Percentiles rank a stretch among this genome's conserved stretches.
Conservation (phyloP, 1,140 invertebrate genomes). For the Drosophila oshimai region DNA sequence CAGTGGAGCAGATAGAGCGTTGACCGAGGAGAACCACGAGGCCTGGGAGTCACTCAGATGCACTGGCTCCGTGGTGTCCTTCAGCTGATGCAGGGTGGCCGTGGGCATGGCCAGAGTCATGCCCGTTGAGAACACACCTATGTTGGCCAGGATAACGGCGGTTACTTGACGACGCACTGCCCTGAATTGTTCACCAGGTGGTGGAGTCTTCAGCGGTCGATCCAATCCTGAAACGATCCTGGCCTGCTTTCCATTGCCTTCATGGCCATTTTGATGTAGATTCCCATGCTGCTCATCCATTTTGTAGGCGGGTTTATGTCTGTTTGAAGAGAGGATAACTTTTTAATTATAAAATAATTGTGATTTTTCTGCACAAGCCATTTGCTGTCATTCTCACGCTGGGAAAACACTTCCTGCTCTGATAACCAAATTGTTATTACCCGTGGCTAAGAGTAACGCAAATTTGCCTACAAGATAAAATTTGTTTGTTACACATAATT, state of each 20-base stretch:
- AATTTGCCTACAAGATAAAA: no score
- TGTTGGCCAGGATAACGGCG: slow-evolving; percentile 72
- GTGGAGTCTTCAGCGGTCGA: slow-evolving; percentile 26
- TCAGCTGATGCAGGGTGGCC: slow-evolving; percentile 56
- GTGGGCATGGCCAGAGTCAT: slow-evolving; percentile 71
- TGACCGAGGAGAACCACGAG: slow-evolving; percentile 78
- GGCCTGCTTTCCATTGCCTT: slow-evolving; percentile 20
- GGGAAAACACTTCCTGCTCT: background rate
- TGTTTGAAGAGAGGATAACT: background rate
- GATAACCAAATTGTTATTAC: background rate
- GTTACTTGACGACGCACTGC: slow-evolving; percentile 63
- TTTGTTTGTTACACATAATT: no score
- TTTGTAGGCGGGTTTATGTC: background rate
- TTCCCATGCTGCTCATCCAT: slow-evolving; percentile 5
- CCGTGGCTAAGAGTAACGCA: background rate
- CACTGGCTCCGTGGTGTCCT: slow-evolving; percentile 29
- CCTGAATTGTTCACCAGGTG: slow-evolving; percentile 62
- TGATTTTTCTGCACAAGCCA: background rate
- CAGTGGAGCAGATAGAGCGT: slow-evolving; percentile 69
- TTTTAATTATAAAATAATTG: background rate
- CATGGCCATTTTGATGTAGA: background rate
- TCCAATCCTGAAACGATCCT: slow-evolving; percentile 54
- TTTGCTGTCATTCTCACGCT: background rate
- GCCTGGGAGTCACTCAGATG: slow-evolving; percentile 47
- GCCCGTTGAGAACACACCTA: slow-evolving; percentile 69